Evolutionary conservation across 2,888 invertebrate genomes (phyloP).

Genomic region (Lepidocyrtinus sp.): DNA sequence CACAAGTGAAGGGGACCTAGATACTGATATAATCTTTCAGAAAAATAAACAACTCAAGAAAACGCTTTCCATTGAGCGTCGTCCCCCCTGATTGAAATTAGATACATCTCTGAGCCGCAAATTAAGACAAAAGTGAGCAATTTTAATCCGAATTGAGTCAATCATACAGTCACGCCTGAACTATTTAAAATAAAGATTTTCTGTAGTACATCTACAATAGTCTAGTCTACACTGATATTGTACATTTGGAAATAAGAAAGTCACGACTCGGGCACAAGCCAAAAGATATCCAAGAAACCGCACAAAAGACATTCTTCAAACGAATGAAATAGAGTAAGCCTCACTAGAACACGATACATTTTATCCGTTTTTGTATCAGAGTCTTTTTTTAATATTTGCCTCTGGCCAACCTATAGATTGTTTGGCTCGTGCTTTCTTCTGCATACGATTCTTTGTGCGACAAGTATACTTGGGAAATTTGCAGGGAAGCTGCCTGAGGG

Average conservation of each 20-base stretch:
- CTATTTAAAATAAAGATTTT: neutral
- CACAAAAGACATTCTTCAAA: neutral
- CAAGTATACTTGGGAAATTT: neutral
- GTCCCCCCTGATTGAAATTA: neutral
- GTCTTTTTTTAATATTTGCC: neutral
- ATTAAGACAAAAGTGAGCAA: neutral
- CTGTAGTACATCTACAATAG: neutral
- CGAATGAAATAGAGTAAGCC: neutral
- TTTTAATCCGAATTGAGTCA: neutral
- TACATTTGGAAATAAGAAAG: slow-evolving; percentile 48
- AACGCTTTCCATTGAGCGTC: neutral
- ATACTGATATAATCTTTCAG: neutral
- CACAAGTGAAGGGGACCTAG: slow-evolving; percentile 15
- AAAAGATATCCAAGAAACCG: slow-evolving; percentile 17
- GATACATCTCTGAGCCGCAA: neutral
- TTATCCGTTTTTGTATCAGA: neutral
- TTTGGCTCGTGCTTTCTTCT: neutral
- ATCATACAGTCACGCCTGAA: neutral
- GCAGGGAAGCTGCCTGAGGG: slow-evolving; percentile 22
- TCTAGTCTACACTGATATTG: neutral
- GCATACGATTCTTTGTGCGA: neutral
- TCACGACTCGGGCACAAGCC: slow-evolving; percentile 58
- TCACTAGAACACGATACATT: neutral
- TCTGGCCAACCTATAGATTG: neutral
- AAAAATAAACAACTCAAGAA: neutral